phyloP scores from a whole-genome alignment of 2,113 vertebrate genomes.

The Garra rufa region DNA sequence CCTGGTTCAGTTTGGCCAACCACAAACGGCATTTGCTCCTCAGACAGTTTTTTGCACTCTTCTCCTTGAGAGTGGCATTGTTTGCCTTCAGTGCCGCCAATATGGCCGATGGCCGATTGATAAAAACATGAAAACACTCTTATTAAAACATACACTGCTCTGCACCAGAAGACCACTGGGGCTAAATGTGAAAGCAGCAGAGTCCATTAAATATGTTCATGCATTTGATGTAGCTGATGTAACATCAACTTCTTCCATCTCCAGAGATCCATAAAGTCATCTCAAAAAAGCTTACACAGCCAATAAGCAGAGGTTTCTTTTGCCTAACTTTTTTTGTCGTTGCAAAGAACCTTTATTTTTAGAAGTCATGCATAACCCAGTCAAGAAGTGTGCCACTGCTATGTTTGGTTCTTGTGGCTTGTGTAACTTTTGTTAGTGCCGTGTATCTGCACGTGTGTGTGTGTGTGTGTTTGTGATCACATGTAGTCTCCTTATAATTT shows the following conservation, averaged over 20 bases:
- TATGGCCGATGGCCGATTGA: too few relatives aligned
- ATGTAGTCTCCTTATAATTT: constrained; percentile 36
- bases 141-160: not conserved
- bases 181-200: not conserved
- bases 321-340: not conserved
- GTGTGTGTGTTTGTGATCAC: not conserved
- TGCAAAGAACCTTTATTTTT: not conserved
- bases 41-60: too few relatives aligned
- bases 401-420: constrained; percentile 4
- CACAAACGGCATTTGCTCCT: too few relatives aligned
- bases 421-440: not conserved
- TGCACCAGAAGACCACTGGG: not conserved
- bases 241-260: not conserved
- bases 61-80: too few relatives aligned
- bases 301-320: not conserved
- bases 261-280: not conserved
- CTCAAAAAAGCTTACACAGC: not conserved
- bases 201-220: not conserved
- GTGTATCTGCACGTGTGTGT: not conserved
- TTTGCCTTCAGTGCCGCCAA: too few relatives aligned
- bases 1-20: too few relatives aligned
- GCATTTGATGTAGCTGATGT: not conserved
- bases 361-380: constrained; percentile 4
- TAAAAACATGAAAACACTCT: too few relatives aligned
- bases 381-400: constrained; percentile 4